phyloP scores from a whole-genome alignment of 2,797 vertebrate species.

The Rhodeus uyekii region DNA sequence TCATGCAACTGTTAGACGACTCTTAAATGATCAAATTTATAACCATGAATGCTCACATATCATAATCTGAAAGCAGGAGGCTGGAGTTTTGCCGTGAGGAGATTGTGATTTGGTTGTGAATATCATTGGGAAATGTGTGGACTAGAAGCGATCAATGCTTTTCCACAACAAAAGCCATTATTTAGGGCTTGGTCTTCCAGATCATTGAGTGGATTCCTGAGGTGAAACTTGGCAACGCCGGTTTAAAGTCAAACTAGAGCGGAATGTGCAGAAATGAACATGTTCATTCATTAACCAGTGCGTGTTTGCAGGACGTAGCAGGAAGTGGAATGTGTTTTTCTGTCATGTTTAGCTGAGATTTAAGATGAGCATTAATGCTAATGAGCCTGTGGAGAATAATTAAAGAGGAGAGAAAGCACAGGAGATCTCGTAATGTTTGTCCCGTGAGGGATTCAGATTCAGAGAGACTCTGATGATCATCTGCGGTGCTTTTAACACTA shows the following conservation, averaged over 20 bases:
- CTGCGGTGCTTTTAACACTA: neutral
- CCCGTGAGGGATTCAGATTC: neutral
- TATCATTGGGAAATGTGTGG: no score
- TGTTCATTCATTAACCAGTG: slow-evolving; percentile 21
- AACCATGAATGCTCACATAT: no score
- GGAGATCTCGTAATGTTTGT: neutral
- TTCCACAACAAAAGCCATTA: neutral
- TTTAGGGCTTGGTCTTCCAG: neutral
- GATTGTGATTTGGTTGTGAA: no score
- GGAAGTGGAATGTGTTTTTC: neutral
- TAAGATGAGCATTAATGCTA: slow-evolving; percentile 8
- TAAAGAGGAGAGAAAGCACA: neutral
- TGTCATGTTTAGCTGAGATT: neutral
- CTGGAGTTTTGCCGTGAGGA: no score
- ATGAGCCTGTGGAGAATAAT: slow-evolving; percentile 16
- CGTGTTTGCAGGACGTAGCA: slow-evolving; percentile 4
- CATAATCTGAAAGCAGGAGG: no score
- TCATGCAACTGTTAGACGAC: no score
- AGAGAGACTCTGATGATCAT: no score
- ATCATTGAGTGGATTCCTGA: neutral
- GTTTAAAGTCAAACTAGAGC: slow-evolving; percentile 26
- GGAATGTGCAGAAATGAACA: neutral
- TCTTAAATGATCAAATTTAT: no score
- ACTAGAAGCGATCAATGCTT: neutral
- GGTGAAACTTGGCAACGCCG: neutral